phyloP scores from a whole-genome alignment of 1,140 invertebrate genomes.

The Alviniconcha marisindica region DNA sequence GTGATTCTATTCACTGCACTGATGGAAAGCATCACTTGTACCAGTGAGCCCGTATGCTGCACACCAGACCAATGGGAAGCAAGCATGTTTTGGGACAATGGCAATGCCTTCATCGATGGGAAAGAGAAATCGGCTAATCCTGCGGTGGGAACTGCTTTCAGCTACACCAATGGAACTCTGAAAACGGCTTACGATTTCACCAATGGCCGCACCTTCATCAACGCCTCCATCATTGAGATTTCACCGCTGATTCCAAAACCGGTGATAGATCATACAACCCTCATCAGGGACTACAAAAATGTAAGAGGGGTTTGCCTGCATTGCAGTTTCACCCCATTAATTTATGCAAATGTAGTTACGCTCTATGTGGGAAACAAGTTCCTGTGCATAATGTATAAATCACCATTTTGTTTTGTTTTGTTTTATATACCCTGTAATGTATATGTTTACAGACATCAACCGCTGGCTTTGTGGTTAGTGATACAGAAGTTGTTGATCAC shows the following conservation, averaged over 20 bases:
- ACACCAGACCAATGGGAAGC: conserved; percentile 16
- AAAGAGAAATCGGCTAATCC: neutral
- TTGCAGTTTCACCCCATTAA: too few species aligned
- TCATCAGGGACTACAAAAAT: conserved; percentile 17
- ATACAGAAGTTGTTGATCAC: too few species aligned
- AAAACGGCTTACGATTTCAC: neutral
- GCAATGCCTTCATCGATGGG: neutral
- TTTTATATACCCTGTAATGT: too few species aligned
- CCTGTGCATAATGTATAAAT: too few species aligned
- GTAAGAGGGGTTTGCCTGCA: too few species aligned
- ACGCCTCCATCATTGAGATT: neutral
- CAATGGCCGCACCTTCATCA: neutral
- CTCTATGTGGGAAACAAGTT: too few species aligned
- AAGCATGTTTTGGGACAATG: conserved; percentile 7
- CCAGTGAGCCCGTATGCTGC: neutral
- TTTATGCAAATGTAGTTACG: too few species aligned
- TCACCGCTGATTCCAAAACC: neutral
- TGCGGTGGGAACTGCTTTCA: neutral
- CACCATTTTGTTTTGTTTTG: too few species aligned
- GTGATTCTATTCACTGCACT: too few species aligned
- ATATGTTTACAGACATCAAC: too few species aligned
- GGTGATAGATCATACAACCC: neutral
- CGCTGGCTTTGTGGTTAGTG: too few species aligned
- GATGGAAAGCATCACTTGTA: too few species aligned
- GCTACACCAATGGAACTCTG: neutral